A percentile compares a stretch with the other conserved stretches of the same genome.
These are phyloP conservation scores for Temnopleurus reevesii DNA, from an alignment of 53 echinoderm and acorn worm genomes.

Conservation along the genomic window DNA sequence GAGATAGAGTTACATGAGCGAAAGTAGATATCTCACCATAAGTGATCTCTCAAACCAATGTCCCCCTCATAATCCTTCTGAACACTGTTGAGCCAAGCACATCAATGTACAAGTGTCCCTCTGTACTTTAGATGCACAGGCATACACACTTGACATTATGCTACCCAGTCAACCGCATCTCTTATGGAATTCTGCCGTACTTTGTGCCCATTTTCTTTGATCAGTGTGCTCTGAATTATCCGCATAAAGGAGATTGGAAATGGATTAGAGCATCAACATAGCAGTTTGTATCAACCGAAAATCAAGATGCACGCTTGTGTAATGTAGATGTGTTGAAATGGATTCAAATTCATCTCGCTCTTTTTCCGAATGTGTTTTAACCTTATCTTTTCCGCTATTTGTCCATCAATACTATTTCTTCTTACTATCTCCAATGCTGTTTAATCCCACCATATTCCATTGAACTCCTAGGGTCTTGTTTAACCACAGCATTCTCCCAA, in stretches of 20 bases:
- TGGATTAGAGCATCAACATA: background rate
- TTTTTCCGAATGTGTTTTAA: too few relatives aligned
- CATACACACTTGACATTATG: constrained; percentile 18
- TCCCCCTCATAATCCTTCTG: background rate
- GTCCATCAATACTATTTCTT: too few relatives aligned
- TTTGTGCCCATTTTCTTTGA: constrained; percentile 2
- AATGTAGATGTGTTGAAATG: too few relatives aligned
- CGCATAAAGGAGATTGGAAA: background rate
- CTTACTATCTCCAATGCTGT: too few relatives aligned
- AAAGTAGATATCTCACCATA: background rate
- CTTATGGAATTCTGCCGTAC: background rate
- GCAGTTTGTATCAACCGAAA: background rate
- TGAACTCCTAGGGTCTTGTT: too few relatives aligned
- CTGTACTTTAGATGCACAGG: constrained; percentile 5
- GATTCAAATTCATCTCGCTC: too few relatives aligned
- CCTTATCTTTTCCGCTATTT: too few relatives aligned
- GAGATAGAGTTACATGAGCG: constrained; percentile 10
- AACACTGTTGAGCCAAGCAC: constrained; percentile 8
- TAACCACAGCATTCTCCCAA: too few relatives aligned
- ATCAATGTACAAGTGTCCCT: background rate
- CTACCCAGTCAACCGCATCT: background rate
- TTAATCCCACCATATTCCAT: too few relatives aligned
- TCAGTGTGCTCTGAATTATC: background rate
- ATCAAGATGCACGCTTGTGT: background rate
- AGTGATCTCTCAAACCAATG: constrained; percentile 8